Evolutionary conservation across 2,888 invertebrate species (phyloP), one percentile per base, ranked within the genome.

Genomic region (Metopia argyrocephala): DNA sequence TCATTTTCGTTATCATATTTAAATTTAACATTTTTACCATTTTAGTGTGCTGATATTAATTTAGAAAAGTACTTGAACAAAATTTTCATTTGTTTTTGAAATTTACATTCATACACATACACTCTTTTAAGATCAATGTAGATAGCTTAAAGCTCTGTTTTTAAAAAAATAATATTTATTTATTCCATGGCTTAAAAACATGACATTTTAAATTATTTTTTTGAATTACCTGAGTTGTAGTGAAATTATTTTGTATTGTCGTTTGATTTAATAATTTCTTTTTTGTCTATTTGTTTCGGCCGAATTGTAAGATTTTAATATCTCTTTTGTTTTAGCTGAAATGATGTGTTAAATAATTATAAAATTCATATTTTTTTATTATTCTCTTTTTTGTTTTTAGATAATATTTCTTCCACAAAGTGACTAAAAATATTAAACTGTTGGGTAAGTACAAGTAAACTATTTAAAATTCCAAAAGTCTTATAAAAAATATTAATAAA

Each of bases 381-480:
- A 7, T 28, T 64, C 21, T 5, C 46, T 15, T 12, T 38, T 38
- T 12, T 12, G 15, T 38, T 4, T 38, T 15, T 15, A 3, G 9
- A 4, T 15, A 38, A 15, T 38, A 3, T 12, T 38, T 38, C 9
- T 12, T 15, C 38, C 12, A 38, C 15, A 12, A 15, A 38, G 38
- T 12, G 38, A 38, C 38, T 12, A 12, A 12, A 0, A 38, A 38
- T 38, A 12, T 9, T 9, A 38, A 38, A 12, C 15, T 38, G 9
- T 38, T 38, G 3, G 3, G 38, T 38, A 38, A 38, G 15, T 38
- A 38, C 15, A 12, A 28, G n/a, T 5, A 56, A 18, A 28, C 9
- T 57, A 28, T 48, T 70, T 48, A 46, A 59, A 48, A 70, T 59
- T 59, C 50, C 18, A n/a, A 15, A 21, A 6, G 46, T 18, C n/a